Evolutionary conservation across 2,113 vertebrate species (phyloP), one percentile per base, ranked within the genome.

Genomic region (Microcebus jonahi): DNA sequence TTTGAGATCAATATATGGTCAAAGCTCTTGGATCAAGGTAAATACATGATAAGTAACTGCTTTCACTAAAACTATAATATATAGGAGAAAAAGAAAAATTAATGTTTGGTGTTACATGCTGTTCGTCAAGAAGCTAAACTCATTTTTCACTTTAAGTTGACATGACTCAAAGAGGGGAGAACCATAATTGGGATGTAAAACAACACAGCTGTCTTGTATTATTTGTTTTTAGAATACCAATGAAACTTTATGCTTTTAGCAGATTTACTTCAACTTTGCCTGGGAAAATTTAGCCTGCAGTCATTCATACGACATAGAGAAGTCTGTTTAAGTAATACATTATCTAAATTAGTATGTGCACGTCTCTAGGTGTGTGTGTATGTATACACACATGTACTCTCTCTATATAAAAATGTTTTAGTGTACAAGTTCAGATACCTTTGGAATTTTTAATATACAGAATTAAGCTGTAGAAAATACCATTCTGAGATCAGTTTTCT

Each of bases 161-260:
- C 27, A 91, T 76, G 20, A 86, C 34, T 91, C 2, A 84, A 34
- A 94, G n/a, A 65, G 48, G 31, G 4, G 27, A 77, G 27, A 77
- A 53, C 1, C 39, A 29, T 42, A 79, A 42, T 75, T 95, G 48
- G 14, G 6, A 55, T 57, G 83, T 75, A 71, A 92, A 95, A 65
- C 11, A 23, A 67, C 36, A 67, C 3, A 31, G 6, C 3, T 84
- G 25, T 87, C 27, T 94, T 91, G 55, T 57, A 61, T 88, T n/a
- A 94, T 36, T 90, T 82, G 3, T 70, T 88, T 95, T 94, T 83
- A 53, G 29, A 92, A 95, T 48, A 77, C 6, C 42, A 61, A 27
- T 91, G 59, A 85, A 87, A 61, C 21, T 61, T 57, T 45, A 39
- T 21, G 12, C 42, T 86, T 61, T 91, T 76, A 91, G 45, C 27